phyloP scores from a whole-genome alignment of 2,888 invertebrate species.

The Hemaris fuciformis region DNA sequence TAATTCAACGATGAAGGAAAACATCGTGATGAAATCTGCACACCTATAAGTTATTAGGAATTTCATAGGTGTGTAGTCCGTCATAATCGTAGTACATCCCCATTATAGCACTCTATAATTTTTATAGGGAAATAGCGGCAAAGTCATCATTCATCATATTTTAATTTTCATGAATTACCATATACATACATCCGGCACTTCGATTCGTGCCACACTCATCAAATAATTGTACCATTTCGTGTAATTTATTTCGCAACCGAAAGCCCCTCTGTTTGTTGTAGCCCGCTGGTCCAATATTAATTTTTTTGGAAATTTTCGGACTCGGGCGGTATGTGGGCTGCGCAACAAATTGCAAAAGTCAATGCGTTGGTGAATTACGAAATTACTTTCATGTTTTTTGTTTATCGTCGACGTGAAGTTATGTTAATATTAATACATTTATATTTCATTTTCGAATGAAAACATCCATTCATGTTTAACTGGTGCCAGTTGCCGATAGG shows the following conservation, averaged over 20 bases:
- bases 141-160: no score
- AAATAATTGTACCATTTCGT: constrained; percentile 34
- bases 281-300: constrained; percentile 36
- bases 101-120: no score
- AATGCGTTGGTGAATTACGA: constrained; percentile 40
- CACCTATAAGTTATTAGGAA: no score
- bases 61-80: no score
- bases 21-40: no score
- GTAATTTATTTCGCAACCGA: constrained; percentile 38
- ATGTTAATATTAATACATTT: constrained; percentile 20
- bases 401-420: constrained; percentile 14
- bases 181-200: no score
- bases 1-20: no score
- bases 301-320: constrained; percentile 42
- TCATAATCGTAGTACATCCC: no score
- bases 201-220: constrained; percentile 28
- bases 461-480: no score
- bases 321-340: constrained; percentile 12
- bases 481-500: no score
- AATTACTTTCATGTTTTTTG: constrained; percentile 36
- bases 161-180: no score
- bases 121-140: no score
- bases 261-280: constrained; percentile 35
- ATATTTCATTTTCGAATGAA: constrained; percentile 21
- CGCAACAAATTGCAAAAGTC: constrained; percentile 36